Base-by-base conservation (phyloP, 2,113 vertebrate genomes). In the Festucalex cinctus region DNA sequence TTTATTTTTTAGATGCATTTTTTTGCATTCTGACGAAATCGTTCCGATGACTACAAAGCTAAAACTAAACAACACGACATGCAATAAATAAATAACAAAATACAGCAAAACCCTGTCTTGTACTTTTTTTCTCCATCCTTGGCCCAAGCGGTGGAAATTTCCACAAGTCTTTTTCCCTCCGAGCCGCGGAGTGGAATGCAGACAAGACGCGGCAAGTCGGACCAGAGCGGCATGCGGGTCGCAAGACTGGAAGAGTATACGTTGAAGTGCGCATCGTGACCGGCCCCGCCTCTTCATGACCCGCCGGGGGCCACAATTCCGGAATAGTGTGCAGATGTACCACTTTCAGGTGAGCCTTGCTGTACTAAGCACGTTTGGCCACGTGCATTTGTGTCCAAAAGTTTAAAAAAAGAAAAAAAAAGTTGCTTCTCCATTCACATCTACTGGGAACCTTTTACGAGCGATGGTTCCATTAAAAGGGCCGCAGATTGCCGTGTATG, bases 141-240 rank as follows among this genome's bases (percentile, higher is more conserved):
- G 35, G 65, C 62, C 76, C 83, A 80, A 80, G 76, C 77, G 69
- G 75, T 84, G 90, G 88, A 91, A 91, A 89, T 91, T 90, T 91
- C 89, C 88, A 88, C 65, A 6, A 81, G 79, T 56, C n/a, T 66
- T 46, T 77, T 85, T 85, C 78, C 69, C 69, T 32, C 68, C 53
- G 63, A 57, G 26, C 51, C 75, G 66, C 3, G 20, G 74, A 72
- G 81, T 57, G 89, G 90, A 90, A 91, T 91, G 87, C 71, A 77
- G 87, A 82, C 90, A 91, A 85, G 90, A 87, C 65, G 62, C 69
- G 76, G 77, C 90, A 90, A 48, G 90, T 58, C 80, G 64, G 70
- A 57, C 36, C 63, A 69, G 63, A 37, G 53, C 68, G 9, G 75
- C 73, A 54, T 75, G 71, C 62, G 59, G 13, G 74, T 80, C 71